Base-by-base conservation (phyloP, 2,888 invertebrate species). In the Trichopoda pennipes region DNA sequence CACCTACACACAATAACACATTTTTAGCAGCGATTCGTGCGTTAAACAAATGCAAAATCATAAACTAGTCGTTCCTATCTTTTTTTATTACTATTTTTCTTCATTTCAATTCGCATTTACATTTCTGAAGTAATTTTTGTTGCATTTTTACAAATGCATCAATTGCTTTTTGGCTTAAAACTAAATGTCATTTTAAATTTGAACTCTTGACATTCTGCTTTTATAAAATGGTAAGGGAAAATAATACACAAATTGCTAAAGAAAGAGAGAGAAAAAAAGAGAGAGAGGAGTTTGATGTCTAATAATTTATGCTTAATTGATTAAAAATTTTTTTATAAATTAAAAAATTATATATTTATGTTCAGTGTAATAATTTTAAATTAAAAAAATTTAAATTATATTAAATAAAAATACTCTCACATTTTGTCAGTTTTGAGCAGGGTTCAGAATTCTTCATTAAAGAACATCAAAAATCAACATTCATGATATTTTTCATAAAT, bases 281-380 rank as follows among this genome's bases (percentile, higher is more conserved):
- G 44, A 56, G 49, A 70, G 2, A 56, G 61, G 70, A 63, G 56
- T 70, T 70, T 70, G 77, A 77, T 53, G 55, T 8, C 47, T 49
- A 69, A 77, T 70, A 77, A 77, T 77, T 77, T 77, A 63, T 56
- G 38, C 17, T 70, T 77, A 77, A 70, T 77, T 77, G 61, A 63
- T 69, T 63, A n/a, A 7, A 55, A 49, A 70, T 56, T 77, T 69
- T 58, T 60, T 68, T 17, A 38, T 16, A 38, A 56, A 66, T 3
- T 8, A 23, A 23, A 1, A 53, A 35, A 44, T 47, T 17, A 21
- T 19, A 42, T 4, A 28, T 38, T 38, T 38, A 14, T 44, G 14
- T 44, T 14, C 16, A 42, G 19, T 32, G 2, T 0, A 28, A 10
- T 8, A 19, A 6, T 19, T 63, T 73, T 21, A 55, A 72, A n/a